Base-by-base conservation (phyloP, 2,797 vertebrate genomes). In the Enoplosus armatus region DNA sequence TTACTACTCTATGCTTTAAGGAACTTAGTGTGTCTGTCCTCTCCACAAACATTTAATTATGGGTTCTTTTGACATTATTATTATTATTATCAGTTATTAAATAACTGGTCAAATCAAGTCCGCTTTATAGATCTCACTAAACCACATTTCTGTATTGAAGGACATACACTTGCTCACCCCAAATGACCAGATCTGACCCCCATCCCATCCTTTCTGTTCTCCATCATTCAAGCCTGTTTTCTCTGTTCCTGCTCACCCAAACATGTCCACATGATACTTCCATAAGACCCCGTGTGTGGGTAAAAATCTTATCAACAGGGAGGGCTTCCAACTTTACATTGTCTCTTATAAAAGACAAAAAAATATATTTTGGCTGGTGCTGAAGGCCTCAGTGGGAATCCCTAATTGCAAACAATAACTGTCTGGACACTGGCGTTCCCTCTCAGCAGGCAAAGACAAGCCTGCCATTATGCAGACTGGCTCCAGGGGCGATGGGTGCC, bases 361-460 rank as follows among this genome's bases (percentile, higher is more conserved):
- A 43, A 37, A 8, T 8, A 8, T 8, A 51, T 58, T 69, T 41
- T 74, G 59, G 71, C 60, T 7, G 50, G 5, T 9, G 41, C 58
- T 31, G 66, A 64, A 22, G 53, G 66, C 59, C 70, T 69, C 80
- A 62, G 66, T 72, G 51, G 82, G 85, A 85, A 72, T 84, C 82
- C 75, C 60, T 89, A 87, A 91, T 91, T 80, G 60, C 63, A 70
- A 85, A 90, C 84, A 91, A 89, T 68, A 69, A 67, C 80, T 55
- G 80, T 85, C 89, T 82, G 79, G 81, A 84, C 74, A 26, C 8
- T 58, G 64, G 85, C 65, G 55, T 82, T 89, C 66, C 63, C 70
- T 87, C 90, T 68, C 90, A 89, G 86, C 87, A 79, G 83, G 81
- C 73, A 55, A 68, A 79, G 6, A 88, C 86, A 84, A 90, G 70